Conservation (phyloP, 2,797 vertebrate genomes). For the Urocyon cinereoargenteus region DNA sequence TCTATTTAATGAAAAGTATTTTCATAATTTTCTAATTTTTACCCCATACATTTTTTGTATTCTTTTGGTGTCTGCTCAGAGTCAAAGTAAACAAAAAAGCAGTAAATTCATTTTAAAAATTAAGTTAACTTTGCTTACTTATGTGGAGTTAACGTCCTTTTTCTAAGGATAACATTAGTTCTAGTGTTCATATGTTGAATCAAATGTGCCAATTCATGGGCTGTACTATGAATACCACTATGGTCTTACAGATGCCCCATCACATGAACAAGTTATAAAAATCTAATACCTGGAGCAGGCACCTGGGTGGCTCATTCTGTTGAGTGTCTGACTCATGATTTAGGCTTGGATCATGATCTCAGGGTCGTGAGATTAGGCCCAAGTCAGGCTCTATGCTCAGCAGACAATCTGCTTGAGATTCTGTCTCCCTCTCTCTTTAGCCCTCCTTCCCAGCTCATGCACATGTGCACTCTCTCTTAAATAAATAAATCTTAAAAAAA, state of each 20-base stretch:
- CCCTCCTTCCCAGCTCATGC: no score
- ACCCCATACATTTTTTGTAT: background rate
- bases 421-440: no score
- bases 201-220: background rate
- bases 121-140: conserved; percentile 7
- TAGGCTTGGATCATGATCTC: no score
- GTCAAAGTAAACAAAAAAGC: background rate
- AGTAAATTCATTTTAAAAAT: background rate
- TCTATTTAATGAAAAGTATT: background rate
- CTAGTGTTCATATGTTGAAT: background rate
- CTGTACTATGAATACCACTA: background rate
- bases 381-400: no score
- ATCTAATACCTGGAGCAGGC: background rate
- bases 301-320: no score
- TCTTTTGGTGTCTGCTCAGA: background rate
- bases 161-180: background rate
- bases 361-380: no score
- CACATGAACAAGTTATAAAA: background rate
- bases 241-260: background rate
- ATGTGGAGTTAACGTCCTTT: background rate
- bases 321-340: no score
- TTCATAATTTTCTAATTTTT: background rate
- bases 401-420: no score
- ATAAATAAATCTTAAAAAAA: no score
- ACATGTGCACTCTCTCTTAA: no score